phyloP scores from a whole-genome alignment of 92 coral and sea anemone species.

The Desmophyllum pertusum region DNA sequence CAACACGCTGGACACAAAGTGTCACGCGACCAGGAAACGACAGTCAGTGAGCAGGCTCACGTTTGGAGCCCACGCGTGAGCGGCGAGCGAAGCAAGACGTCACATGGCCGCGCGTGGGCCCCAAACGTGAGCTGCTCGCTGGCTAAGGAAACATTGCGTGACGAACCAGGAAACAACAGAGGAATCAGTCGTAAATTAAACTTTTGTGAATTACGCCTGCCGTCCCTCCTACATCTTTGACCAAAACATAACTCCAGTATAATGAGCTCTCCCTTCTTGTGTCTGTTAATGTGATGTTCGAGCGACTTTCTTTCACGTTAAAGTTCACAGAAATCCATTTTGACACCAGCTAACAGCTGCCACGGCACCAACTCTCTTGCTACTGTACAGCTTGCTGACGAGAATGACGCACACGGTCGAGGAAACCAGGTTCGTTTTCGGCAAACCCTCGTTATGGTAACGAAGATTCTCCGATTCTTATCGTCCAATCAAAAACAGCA shows the following conservation, averaged over 20 bases:
- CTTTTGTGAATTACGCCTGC: too few species aligned
- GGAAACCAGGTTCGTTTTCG: background rate
- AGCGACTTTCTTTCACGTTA: background rate
- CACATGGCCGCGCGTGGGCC: too few species aligned
- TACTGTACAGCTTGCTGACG: background rate
- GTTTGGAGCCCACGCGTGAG: too few species aligned
- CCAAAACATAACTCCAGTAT: too few species aligned
- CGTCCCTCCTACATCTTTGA: too few species aligned
- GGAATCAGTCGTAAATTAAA: too few species aligned
- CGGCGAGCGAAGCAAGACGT: too few species aligned
- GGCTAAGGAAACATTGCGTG: too few species aligned
- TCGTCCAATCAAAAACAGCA: background rate
- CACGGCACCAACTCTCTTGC: background rate
- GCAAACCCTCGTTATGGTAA: background rate
- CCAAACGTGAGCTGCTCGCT: too few species aligned
- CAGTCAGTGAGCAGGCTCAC: too few species aligned
- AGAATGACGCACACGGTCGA: background rate
- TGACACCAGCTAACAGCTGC: background rate
- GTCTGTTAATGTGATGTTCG: too few species aligned
- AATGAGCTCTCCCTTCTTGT: too few species aligned
- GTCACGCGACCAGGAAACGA: background rate
- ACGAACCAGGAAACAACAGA: background rate
- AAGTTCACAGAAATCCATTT: background rate
- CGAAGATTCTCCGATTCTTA: background rate
- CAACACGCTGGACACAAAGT: background rate